phyloP scores from a whole-genome alignment of 2,113 vertebrate genomes.

The Meleagris gallopavo region DNA sequence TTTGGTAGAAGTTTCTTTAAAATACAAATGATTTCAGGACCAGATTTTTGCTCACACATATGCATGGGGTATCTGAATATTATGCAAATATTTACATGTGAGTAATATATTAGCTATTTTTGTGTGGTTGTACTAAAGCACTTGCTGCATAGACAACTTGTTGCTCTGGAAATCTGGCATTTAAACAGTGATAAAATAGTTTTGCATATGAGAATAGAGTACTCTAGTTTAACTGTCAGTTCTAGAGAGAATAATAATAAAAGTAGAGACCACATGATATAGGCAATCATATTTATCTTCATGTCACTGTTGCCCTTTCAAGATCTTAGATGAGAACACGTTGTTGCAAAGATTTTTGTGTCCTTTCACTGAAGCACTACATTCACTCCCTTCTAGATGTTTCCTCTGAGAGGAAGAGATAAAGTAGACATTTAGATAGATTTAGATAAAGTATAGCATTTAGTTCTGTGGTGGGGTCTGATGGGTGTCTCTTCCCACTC shows the following conservation, averaged over 20 bases:
- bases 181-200: not conserved
- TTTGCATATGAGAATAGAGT: not conserved
- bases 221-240: not conserved
- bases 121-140: not conserved
- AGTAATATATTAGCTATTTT: constrained; percentile 14
- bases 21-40: not conserved
- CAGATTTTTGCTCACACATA: not conserved
- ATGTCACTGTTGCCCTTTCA: not conserved
- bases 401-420: not conserved
- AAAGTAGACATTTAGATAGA: not conserved
- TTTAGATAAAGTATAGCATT: too few relatives aligned
- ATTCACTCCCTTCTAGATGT: not conserved
- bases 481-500: not conserved
- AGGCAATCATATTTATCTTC: not conserved
- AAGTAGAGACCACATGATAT: not conserved
- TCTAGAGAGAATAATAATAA: not conserved
- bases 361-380: not conserved
- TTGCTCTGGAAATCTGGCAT: not conserved
- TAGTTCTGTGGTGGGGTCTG: not conserved
- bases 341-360: not conserved
- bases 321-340: not conserved
- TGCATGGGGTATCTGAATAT: constrained; percentile 1
- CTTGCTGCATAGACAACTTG: constrained; percentile 19
- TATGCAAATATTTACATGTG: constrained; percentile 46
- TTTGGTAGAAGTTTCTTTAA: constrained; percentile 28